Evolutionary conservation across 2,888 invertebrate genomes (phyloP), one percentile per base, ranked within the genome.

Genomic region (Noctua janthina): DNA sequence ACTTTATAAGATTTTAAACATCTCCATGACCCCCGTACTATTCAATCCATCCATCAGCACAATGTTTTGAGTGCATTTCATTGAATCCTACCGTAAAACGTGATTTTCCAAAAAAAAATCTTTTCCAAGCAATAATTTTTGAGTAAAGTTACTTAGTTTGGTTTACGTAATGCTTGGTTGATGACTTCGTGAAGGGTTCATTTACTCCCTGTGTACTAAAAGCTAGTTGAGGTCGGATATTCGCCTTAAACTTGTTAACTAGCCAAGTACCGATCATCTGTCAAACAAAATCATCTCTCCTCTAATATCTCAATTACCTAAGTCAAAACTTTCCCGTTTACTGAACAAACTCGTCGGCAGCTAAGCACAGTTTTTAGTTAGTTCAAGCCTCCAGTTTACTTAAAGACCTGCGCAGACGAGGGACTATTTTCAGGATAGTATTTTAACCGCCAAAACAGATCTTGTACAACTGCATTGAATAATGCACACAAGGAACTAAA

Each of bases 321-420:
- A 74, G 56, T 79, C 56, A 59, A 10, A 85, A 86, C 67, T 86
- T 86, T 10, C 11, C 1, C 59, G 43, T 78, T 79, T 8, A 43
- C 54, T 74, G n/a, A 49, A 29, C 68, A 11, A 80, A 83, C 64
- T 78, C 49, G 64, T n/a, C 29, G 62, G 77, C 43, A 62, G 56
- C 64, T 83, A 54, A 86, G 64, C 43, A 86, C 73, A 78, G 80
- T 86, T 85, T 82, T 80, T 79, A 86, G 73, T 83, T 78, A 59
- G 83, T 86, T 86, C 46, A 13, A 83, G 77, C 67, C 77, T 77
- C 15, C 64, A 78, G 75, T 83, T 79, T 70, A 74, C 86, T 76
- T 78, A 70, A 59, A 68, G 68, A 68, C 46, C 15, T 46, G 17
- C 10, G 4, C 68, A 68, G n/a, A 46, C 46, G n/a, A 68, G n/a